phyloP scores from a whole-genome alignment of 2,888 invertebrate species.

The Hydriomena furcata region DNA sequence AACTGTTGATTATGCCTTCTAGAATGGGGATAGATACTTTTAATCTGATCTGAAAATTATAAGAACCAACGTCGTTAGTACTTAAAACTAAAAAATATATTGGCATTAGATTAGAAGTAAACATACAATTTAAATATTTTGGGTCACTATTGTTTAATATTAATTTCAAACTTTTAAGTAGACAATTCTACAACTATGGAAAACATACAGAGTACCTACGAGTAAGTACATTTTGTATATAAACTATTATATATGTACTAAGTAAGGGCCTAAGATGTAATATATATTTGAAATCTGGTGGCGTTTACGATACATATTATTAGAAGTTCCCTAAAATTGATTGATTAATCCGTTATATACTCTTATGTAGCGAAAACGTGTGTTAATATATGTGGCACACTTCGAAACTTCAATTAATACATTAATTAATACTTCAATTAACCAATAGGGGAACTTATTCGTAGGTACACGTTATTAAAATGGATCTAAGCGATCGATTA shows the following conservation, averaged over 20 bases:
- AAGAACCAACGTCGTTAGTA: slow-evolving; percentile 41
- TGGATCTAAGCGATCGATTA: not conserved
- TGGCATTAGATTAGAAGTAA: slow-evolving; percentile 3
- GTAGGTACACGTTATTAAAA: not conserved
- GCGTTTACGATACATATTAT: slow-evolving; percentile 55
- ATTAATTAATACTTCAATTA: no score
- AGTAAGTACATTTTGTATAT: slow-evolving; percentile 17
- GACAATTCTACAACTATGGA: slow-evolving; percentile 1
- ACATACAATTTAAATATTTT: not conserved
- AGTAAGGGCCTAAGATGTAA: slow-evolving; percentile 63
- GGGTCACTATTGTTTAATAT: slow-evolving; percentile 3
- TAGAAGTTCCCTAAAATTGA: not conserved
- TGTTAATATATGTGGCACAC: no score
- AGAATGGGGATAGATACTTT: slow-evolving; percentile 33
- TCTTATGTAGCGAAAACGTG: no score
- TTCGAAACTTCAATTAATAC: no score
- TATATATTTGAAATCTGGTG: slow-evolving; percentile 52
- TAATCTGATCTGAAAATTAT: slow-evolving; percentile 45
- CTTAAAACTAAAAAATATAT: slow-evolving; percentile 26
- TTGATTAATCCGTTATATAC: no score
- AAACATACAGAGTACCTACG: no score
- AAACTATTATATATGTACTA: no score
- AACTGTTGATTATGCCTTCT: slow-evolving; percentile 66
- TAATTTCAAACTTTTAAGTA: slow-evolving; percentile 1
- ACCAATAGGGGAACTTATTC: no score